Base-by-base conservation (phyloP, 2,113 vertebrate species). In the Lepidothrix coronata region DNA sequence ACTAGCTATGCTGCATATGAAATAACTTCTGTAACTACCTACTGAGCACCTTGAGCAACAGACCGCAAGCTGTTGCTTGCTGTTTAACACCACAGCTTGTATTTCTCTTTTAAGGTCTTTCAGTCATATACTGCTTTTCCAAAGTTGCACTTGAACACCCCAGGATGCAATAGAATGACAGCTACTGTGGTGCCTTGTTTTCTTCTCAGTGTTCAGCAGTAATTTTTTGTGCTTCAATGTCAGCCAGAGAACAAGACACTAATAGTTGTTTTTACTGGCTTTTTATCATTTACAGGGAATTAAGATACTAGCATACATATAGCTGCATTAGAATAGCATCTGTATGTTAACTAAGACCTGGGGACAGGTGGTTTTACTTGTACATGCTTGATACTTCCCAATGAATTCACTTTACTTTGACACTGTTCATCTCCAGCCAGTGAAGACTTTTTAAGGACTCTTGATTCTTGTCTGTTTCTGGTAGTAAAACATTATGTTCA, bases 11-110 rank as follows among this genome's bases (percentile, higher is more conserved):
- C 11, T 30, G 43, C 39, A 66, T 9, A 4, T 8, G 5, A 48
- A 78, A 6, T 10, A 39, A 37, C 11, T 58, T 33, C 35, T 57
- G 33, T 28, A 27, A 33, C 12, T 17, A 65, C n/a, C 33, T 55
- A 11, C 1, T 22, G 39, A 68, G 27, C 49, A 61, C 30, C 24
- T 30, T 16, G 14, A 77, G 61, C 55, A 78, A 71, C 20, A 55
- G 7, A 46, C 19, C 22, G 0, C 0, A 11, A 33, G 19, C 0
- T 41, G 59, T 6, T 57, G 43, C 68, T 43, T 59, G 70, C 82
- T 35, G 44, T n/a, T 16, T 24, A 43, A 59, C 21, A 43, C 14
- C 35, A 48, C n/a, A 75, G 52, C 70, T 46, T 58, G 25, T 27
- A 25, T 43, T 63, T 55, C 46, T 76, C 16, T 84, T 35, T 33